phyloP scores from a whole-genome alignment of 2,888 invertebrate species.

The Catocala sponsa region DNA sequence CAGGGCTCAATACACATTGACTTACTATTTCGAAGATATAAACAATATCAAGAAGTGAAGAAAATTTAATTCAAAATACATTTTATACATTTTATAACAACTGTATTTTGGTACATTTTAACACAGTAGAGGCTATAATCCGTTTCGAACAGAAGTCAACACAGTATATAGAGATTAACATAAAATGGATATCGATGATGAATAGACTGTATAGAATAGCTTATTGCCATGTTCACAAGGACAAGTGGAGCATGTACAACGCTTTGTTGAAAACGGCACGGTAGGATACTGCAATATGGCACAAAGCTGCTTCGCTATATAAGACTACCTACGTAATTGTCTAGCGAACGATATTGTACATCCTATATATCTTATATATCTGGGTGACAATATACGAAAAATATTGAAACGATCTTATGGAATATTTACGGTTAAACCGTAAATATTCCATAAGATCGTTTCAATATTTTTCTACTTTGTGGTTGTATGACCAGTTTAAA shows the following conservation, averaged over 20 bases:
- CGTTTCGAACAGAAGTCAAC: too few species aligned
- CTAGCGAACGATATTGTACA: background rate
- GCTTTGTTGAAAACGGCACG: constrained; percentile 11
- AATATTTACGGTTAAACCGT: too few species aligned
- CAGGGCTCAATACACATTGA: too few species aligned
- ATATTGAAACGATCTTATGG: background rate
- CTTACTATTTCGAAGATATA: too few species aligned
- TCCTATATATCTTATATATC: background rate
- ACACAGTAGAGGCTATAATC: too few species aligned
- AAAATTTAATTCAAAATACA: too few species aligned
- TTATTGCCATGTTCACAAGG: background rate
- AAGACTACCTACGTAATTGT: background rate
- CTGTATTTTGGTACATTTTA: too few species aligned
- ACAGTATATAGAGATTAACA: constrained; percentile 4
- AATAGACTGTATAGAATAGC: constrained; percentile 3
- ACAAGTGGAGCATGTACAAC: constrained; percentile 8
- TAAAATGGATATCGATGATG: constrained; percentile 5
- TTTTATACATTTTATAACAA: constrained; percentile 2
- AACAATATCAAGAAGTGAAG: too few species aligned
- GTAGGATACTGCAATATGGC: background rate
- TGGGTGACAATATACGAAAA: background rate
- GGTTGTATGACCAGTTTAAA: too few species aligned
- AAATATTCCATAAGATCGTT: too few species aligned
- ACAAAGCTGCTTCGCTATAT: constrained; percentile 3
- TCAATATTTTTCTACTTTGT: too few species aligned